phyloP scores from a whole-genome alignment of 2,888 invertebrate species.

The Drosophila formosana region DNA sequence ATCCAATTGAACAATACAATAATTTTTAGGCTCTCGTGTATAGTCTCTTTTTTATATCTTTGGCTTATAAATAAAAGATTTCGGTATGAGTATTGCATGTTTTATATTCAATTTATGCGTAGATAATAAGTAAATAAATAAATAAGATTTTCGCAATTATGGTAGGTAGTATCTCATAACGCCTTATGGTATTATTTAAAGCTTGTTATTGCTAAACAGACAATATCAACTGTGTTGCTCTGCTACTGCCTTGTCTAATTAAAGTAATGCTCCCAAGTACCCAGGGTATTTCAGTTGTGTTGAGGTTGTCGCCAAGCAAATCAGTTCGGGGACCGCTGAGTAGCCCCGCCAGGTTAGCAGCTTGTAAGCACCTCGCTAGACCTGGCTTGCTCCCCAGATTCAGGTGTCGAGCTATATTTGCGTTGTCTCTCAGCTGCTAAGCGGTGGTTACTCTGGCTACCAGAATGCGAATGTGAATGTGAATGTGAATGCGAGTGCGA shows the following conservation, averaged over 20 bases:
- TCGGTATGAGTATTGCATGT: too few species aligned
- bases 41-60: too few species aligned
- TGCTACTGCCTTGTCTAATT: background rate
- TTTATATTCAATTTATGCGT: too few species aligned
- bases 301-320: conserved; percentile 32
- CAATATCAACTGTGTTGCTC: too few species aligned
- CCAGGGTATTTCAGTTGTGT: conserved; percentile 6
- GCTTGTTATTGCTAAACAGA: too few species aligned
- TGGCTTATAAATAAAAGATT: too few species aligned
- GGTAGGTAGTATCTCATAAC: too few species aligned
- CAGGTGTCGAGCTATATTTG: conserved; percentile 34
- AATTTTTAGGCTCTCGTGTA: too few species aligned
- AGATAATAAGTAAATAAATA: too few species aligned
- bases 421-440: conserved; percentile 46
- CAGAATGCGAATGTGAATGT: background rate
- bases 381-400: conserved; percentile 20
- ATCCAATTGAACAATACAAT: too few species aligned
- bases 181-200: too few species aligned
- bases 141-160: too few species aligned
- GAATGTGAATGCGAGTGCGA: background rate
- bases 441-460: conserved; percentile 23
- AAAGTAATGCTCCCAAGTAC: background rate
- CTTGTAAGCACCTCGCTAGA: conserved; percentile 8
- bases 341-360: conserved; percentile 44
- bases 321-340: conserved; percentile 43